Conservation (phyloP, 2,797 vertebrate species). For the Alauda arvensis region DNA sequence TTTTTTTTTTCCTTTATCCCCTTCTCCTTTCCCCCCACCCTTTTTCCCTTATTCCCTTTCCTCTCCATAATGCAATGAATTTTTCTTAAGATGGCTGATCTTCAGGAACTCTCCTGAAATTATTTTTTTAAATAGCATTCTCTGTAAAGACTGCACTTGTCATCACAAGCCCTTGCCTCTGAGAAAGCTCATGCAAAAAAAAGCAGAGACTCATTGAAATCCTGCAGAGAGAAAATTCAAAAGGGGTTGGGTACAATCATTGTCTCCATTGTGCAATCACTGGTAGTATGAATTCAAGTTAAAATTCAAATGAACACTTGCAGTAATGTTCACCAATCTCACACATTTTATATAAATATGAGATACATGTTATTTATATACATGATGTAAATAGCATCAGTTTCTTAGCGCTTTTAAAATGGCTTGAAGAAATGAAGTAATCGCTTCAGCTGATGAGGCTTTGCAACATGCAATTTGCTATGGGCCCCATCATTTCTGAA, state of each 20-base stretch:
- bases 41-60: fast-evolving
- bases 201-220: not conserved
- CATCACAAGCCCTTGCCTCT: not conserved
- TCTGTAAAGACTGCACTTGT: not conserved
- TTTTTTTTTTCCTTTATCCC: too few relatives aligned
- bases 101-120: not conserved
- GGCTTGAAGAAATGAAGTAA: constrained; percentile 49
- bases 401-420: constrained; percentile 44
- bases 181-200: not conserved
- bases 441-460: constrained; percentile 50
- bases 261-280: constrained; percentile 42
- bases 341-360: constrained; percentile 49
- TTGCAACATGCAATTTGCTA: constrained; percentile 49
- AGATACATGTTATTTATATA: constrained; percentile 54
- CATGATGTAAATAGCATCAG: constrained; percentile 55
- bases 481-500: constrained; percentile 35
- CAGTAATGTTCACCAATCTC: constrained; percentile 40
- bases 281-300: constrained; percentile 35
- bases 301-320: constrained; percentile 59
- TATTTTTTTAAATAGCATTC: not conserved
- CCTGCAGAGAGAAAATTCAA: constrained; percentile 2
- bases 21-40: too few relatives aligned
- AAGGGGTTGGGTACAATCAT: constrained; percentile 28
- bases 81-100: not conserved
- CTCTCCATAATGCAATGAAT: not conserved